Percentiles rank a stretch among this genome's conserved stretches.
phyloP scores from a whole-genome alignment of 2,113 vertebrate genomes.

The Spilogale gracilis region DNA sequence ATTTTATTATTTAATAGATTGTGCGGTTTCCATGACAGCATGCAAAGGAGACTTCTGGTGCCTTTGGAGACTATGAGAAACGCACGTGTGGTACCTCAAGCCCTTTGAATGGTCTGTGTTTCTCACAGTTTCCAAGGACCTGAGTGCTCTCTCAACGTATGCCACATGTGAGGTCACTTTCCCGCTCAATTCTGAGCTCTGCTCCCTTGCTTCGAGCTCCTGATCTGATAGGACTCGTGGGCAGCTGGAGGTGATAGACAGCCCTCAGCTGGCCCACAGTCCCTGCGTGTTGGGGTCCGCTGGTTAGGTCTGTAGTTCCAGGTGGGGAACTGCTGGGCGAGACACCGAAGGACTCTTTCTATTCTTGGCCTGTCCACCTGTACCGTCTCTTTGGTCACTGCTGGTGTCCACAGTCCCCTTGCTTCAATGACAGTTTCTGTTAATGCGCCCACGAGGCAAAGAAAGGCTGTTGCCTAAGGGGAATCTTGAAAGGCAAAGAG shows the following conservation, averaged over 20 bases:
- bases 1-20: neutral
- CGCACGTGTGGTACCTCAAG: fast-evolving
- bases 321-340: fast-evolving
- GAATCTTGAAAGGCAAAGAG: neutral
- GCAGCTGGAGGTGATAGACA: neutral
- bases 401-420: neutral
- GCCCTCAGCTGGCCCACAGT: neutral
- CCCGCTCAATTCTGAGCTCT: neutral
- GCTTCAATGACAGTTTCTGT: neutral
- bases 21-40: neutral
- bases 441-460: neutral
- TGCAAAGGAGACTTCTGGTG: neutral
- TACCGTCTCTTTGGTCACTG: neutral
- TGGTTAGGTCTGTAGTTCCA: neutral
- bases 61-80: neutral
- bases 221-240: neutral
- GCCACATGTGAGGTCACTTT: neutral
- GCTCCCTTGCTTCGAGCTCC: neutral
- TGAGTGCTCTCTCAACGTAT: no score
- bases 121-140: neutral
- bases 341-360: neutral
- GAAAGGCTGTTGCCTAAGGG: neutral
- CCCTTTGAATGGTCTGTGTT: neutral
- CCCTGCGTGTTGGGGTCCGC: neutral
- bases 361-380: no score